These are phyloP conservation scores for Beroe ovata DNA, from an alignment of 37 sponge, comb jelly and placozoan species.

Conservation along the genomic window DNA sequence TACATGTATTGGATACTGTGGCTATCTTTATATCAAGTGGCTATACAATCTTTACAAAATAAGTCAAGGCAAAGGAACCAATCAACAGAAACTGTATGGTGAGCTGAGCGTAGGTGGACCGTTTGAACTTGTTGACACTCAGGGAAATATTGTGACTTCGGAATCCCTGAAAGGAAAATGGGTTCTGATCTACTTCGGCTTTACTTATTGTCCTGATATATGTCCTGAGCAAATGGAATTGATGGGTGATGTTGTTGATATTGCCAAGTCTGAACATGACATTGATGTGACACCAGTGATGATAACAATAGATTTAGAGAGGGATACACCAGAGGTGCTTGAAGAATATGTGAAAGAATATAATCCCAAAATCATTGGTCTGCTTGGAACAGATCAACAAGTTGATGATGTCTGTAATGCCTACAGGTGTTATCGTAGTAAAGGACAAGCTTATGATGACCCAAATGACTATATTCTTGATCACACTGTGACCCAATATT, in stretches of 20 bases:
- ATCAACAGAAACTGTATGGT: constrained; percentile 68
- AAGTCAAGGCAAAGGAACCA: neutral
- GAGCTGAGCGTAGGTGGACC: constrained; percentile 93
- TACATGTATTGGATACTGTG: neutral
- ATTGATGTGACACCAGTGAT: constrained; percentile 31
- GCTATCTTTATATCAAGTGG: neutral
- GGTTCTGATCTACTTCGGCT: constrained; percentile 28
- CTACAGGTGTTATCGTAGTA: constrained; percentile 22
- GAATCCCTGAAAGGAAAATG: constrained; percentile 41
- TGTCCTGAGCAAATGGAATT: constrained; percentile 49
- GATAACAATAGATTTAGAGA: constrained; percentile 33
- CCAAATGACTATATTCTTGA: constrained; percentile 42
- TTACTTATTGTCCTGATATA: constrained; percentile 49
- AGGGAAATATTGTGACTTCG: constrained; percentile 16
- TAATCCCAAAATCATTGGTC: neutral
- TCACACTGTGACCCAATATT: constrained; percentile 39
- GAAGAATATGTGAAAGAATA: constrained; percentile 14
- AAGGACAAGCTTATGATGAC: constrained; percentile 59
- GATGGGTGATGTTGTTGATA: constrained; percentile 31
- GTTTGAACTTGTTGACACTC: constrained; percentile 72
- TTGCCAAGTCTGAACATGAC: neutral
- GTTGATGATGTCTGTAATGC: constrained; percentile 31
- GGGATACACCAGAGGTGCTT: constrained; percentile 27
- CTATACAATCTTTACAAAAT: neutral
- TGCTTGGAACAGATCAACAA: constrained; percentile 6